Conservation (phyloP, 2,888 invertebrate genomes). For the Gnatocerus cornutus region DNA sequence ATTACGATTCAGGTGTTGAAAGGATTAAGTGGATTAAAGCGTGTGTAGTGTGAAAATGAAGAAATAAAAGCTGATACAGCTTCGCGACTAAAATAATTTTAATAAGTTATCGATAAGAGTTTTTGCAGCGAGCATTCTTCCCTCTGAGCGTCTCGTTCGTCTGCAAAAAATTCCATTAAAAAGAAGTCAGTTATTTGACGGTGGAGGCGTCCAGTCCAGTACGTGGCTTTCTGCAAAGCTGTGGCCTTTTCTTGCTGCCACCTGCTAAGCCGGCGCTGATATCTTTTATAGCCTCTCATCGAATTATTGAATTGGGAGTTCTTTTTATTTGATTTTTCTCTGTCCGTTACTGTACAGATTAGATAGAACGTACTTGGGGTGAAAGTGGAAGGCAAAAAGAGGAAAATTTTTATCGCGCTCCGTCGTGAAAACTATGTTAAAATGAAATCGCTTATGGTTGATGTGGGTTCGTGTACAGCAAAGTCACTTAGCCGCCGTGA, state of each 20-base stretch:
- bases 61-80: slow-evolving; percentile 5
- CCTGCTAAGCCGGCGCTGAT: slow-evolving; percentile 60
- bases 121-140: not conserved
- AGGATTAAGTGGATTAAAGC: slow-evolving; percentile 19
- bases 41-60: slow-evolving; percentile 14
- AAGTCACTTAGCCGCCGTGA: slow-evolving; percentile 48
- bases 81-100: no score
- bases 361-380: slow-evolving; percentile 49
- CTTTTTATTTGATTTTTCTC: slow-evolving; percentile 59
- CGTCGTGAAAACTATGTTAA: slow-evolving; percentile 47
- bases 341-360: slow-evolving; percentile 56
- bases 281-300: slow-evolving; percentile 59
- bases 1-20: no score
- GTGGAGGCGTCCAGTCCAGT: slow-evolving; percentile 41
- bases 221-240: slow-evolving; percentile 56
- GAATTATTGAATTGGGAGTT: slow-evolving; percentile 62
- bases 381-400: slow-evolving; percentile 30
- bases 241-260: slow-evolving; percentile 57
- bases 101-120: no score
- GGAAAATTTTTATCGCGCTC: slow-evolving; percentile 42
- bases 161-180: slow-evolving; percentile 45
- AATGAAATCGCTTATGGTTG: slow-evolving; percentile 48
- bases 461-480: slow-evolving; percentile 44
- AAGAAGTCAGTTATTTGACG: slow-evolving; percentile 31
- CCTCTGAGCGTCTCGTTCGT: not conserved